Percentiles rank a stretch among this genome's conserved stretches.
Evolutionary conservation across 53 echinoderm and acorn worm species (phyloP).

Genomic region (Stichopus horrens): DNA sequence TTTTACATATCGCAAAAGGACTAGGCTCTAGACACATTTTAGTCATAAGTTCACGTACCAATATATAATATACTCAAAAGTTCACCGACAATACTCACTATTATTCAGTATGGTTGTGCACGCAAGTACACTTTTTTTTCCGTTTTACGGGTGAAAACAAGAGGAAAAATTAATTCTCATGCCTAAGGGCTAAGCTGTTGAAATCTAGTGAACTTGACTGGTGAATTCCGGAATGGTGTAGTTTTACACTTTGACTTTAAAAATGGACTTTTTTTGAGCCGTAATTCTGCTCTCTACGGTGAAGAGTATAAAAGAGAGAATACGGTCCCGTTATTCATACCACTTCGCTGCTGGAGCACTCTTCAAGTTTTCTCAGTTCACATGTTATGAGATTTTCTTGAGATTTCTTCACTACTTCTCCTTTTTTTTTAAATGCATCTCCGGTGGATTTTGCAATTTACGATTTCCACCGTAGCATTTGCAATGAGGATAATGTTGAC

Average conservation of each 20-base stretch:
- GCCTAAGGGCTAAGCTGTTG: neutral
- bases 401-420: neutral
- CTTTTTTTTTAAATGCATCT: neutral
- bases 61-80: too few relatives aligned
- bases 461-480: neutral
- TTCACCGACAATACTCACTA: too few relatives aligned
- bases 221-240: neutral
- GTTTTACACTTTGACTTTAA: neutral
- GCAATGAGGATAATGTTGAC: neutral
- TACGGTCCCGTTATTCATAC: conserved; percentile 4
- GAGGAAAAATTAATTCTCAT: neutral
- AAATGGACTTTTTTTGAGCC: neutral
- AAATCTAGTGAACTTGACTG: conserved; percentile 4
- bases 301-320: neutral
- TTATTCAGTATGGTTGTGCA: too few relatives aligned
- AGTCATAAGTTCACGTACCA: too few relatives aligned
- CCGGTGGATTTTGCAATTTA: neutral
- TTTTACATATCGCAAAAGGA: too few relatives aligned
- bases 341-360: conserved; percentile 22
- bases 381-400: conserved; percentile 23
- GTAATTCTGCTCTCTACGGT: neutral
- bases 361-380: conserved; percentile 2
- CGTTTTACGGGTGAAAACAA: neutral
- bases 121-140: too few relatives aligned
- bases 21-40: too few relatives aligned